Conservation (phyloP, 1,140 invertebrate species). For the roundworm (Caenorhabditis elegans) region WBcel235 BX284605.5:15459501-15460000, state of each 20-base stretch:
- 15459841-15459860: conserved; percentile 61
- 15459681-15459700: neutral
- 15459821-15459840: conserved; percentile 63
- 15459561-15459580: neutral
- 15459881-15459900: neutral
- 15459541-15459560: neutral
- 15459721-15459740: neutral
- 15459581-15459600: neutral
- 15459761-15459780: neutral
- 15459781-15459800: neutral
- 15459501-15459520: neutral
- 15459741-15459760: neutral
- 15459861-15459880: conserved; percentile 65
- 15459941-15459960: conserved; percentile 50
- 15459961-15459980: conserved; percentile 62
- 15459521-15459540: conserved; percentile 10
- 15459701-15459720: neutral
- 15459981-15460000: conserved; percentile 54
- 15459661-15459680: neutral
- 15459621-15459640: no score
- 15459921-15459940: conserved; percentile 58
- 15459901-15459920: conserved; percentile 29
- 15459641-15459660: no score
- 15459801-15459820: conserved; percentile 9
- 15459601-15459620: neutral